Conservation (phyloP, 2,797 vertebrate species). For the Halcyon chelicuti region DNA sequence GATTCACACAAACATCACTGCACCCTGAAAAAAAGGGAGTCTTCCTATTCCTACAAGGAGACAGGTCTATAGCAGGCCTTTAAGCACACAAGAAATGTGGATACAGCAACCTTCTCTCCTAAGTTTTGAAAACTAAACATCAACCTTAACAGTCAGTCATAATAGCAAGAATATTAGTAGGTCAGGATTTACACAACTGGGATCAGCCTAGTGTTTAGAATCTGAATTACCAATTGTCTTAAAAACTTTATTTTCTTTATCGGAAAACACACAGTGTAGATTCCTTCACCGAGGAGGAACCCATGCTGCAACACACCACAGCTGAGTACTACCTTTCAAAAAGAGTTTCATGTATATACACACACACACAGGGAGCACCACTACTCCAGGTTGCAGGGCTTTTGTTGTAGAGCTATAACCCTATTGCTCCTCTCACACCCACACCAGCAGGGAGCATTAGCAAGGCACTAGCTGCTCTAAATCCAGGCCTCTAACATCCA, state of each 20-base stretch:
- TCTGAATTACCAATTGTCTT: not conserved
- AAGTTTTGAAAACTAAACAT: not conserved
- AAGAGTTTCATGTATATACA: not conserved
- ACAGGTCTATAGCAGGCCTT: rapidly evolving
- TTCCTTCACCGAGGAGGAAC: not conserved
- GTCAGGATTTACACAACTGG: not conserved
- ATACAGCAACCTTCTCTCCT: not conserved
- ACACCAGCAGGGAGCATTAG: not conserved
- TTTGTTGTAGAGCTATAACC: not conserved
- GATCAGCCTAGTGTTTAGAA: not conserved
- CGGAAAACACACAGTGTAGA: not conserved
- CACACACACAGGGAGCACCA: not conserved
- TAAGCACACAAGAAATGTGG: not conserved
- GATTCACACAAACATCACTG: not conserved
- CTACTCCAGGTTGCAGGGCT: not conserved
- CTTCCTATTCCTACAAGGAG: not conserved
- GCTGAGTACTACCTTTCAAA: not conserved
- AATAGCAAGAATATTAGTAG: not conserved
- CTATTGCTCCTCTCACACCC: not conserved
- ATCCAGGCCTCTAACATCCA: not conserved
- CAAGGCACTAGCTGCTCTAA: not conserved
- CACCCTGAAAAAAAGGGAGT: not conserved
- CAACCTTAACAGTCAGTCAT: not conserved
- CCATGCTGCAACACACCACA: not conserved
- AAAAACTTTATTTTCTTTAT: not conserved